Base-by-base conservation (phyloP, 2,113 vertebrate species). In the Caretta caretta region DNA sequence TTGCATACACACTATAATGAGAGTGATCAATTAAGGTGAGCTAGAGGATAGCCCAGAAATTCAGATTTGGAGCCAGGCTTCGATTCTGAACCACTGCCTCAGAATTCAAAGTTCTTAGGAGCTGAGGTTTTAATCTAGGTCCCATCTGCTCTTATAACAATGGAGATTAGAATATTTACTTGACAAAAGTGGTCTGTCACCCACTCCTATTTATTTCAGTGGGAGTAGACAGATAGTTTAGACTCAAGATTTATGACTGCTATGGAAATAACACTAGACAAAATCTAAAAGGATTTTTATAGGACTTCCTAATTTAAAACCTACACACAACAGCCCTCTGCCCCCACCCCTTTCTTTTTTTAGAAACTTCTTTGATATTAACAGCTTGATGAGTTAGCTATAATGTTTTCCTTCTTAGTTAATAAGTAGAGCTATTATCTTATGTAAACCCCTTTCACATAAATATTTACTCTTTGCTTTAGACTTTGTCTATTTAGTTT, bases 391-490 rank as follows among this genome's bases (percentile, higher is more conserved):
- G 57, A 92, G 10, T 89, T 84, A 84, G 14, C 9, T 75, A 78
- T 92, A 81, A 51, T 91, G n/a, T 87, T 96, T 94, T 87, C 24
- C 31, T 78, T 46, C 25, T 88, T 79, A 5, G 10, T 51, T 92
- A 93, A 84, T 91, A 90, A 93, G 87, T 9, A 56, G 62, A 83
- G 2, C 54, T 83, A 51, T 38, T 93, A 62, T 92, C 54, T 85
- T 59, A 90, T 85, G 91, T 75, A 42, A 89, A 53, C 75, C 42
- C 3, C 24, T 48, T 38, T 57, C 48, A 54, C 31, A 38, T 12
- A 94, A 96, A 94, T 95, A 96, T 94, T 97, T 94, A 75, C 62
- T 38, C 19, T 83, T 92, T 92, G 31, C 48, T 95, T 92, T 91
- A 79, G 80, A 59, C n/a, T 29, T 78, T 78, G 2, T 80, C 25